Conservation (phyloP, 2,888 invertebrate genomes). For the Agapostemon virescens region DNA sequence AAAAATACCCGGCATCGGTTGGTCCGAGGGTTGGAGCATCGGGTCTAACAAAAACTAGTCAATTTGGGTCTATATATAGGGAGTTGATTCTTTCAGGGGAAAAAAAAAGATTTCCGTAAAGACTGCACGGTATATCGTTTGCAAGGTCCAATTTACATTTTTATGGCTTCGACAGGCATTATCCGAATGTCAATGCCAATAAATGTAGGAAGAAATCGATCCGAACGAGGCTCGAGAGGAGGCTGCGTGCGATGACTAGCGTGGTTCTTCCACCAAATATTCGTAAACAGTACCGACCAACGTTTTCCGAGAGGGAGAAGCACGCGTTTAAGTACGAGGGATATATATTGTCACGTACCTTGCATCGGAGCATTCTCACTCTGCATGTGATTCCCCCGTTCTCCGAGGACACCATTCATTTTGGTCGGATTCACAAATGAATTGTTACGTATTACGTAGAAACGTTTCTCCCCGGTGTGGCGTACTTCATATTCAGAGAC, state of each 20-base stretch:
- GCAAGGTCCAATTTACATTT: conserved; percentile 18
- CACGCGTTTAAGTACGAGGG: not conserved
- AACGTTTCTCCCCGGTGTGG: conserved; percentile 38
- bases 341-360: conserved; percentile 56
- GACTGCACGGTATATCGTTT: not conserved
- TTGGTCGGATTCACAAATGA: conserved; percentile 28
- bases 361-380: conserved; percentile 42
- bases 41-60: not conserved
- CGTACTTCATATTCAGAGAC: conserved; percentile 58
- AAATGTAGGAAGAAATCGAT: conserved; percentile 57
- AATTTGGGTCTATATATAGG: not conserved
- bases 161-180: conserved; percentile 3
- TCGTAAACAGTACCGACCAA: conserved; percentile 57
- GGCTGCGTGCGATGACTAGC: conserved; percentile 36
- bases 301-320: not conserved
- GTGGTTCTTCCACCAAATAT: conserved; percentile 46
- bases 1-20: not conserved
- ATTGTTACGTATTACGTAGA: conserved; percentile 55
- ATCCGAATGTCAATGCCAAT: conserved; percentile 40
- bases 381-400: conserved; percentile 25
- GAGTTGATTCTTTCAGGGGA: conserved; percentile 26
- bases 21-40: not conserved
- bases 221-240: conserved; percentile 47
- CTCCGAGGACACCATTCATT: conserved; percentile 53
- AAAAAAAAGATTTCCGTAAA: not conserved